phyloP scores from a whole-genome alignment of 2,797 vertebrate species.

The Myotis myotis region DNA sequence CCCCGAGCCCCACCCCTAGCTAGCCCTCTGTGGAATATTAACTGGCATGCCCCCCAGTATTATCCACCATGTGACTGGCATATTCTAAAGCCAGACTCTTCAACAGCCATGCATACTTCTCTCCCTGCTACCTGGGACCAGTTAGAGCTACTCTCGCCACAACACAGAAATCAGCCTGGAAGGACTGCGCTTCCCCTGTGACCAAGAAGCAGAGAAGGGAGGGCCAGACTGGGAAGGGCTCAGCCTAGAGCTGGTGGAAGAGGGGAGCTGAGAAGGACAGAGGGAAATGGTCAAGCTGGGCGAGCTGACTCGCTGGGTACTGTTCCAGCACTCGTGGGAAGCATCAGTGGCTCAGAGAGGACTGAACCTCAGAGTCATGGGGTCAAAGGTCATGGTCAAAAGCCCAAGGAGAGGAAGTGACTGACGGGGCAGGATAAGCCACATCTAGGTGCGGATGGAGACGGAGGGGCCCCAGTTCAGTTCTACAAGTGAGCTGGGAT shows the following conservation, averaged over 20 bases:
- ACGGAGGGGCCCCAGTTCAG: not conserved
- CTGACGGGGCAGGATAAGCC: not conserved
- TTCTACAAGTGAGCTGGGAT: not conserved
- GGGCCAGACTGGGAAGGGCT: not conserved
- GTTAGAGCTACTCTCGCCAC: not conserved
- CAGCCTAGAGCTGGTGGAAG: not conserved
- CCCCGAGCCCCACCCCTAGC: rapidly evolving
- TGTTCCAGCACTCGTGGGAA: not conserved
- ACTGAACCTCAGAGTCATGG: not conserved
- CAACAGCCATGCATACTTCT: not conserved
- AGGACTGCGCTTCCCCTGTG: not conserved
- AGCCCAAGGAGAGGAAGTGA: not conserved
- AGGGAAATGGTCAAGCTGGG: not conserved
- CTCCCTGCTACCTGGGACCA: not conserved
- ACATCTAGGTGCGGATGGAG: not conserved
- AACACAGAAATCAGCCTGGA: not conserved
- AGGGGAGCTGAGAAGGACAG: not conserved
- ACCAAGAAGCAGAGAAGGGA: not conserved
- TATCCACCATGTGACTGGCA: not conserved
- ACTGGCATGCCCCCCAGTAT: too few relatives aligned
- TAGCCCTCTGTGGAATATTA: not conserved
- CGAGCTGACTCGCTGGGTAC: not conserved
- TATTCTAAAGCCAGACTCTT: not conserved
- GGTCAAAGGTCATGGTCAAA: conserved; percentile 19
- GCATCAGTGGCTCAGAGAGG: not conserved